Evolutionary conservation across 2,113 vertebrate species (phyloP), one percentile per base, ranked within the genome.

Genomic region (Chloropsis hardwickii): DNA sequence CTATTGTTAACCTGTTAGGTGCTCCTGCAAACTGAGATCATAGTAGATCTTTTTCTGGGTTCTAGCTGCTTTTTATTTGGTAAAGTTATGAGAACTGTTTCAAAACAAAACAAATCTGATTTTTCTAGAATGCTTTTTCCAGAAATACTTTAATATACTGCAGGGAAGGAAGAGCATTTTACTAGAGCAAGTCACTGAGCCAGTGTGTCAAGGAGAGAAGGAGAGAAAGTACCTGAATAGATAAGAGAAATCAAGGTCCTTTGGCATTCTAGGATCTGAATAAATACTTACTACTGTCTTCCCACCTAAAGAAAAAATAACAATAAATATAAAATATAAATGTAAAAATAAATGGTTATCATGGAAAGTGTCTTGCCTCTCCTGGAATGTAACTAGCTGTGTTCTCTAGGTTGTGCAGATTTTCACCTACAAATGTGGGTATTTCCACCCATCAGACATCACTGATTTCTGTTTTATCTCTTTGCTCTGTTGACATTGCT

Each of bases 401-500:
- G 4, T 81, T 90, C 64, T 90, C 51, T 40, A 51, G 47, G 24
- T 83, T 81, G 54, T 92, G 72, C 21, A 70, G 71, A 33, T 91
- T 91, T 91, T 96, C 18, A 65, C 57, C 44, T 88, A 61, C 81
- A 78, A 93, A 90, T 87, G 71, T 8, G 24, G 56, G 79, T 95
- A 67, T 90, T 90, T 42, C 48, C 27, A 86, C 60, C 28, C 40
- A 48, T 94, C 64, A 78, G 22, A 22, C 74, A 54, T 66, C 42
- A 64, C 47, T 31, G 22, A 53, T 89, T 67, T 87, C 16, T 88
- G 86, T 96, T 93, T 96, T 86, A 94, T 92, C 88, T 94, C 51
- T 95, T 90, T 92, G 27, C 61, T 86, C 60, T 95, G 76, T 95
- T 95, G 94, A 74, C 81, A 79, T 42, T 67, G 60, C 57, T 93